These are phyloP conservation scores for Heterodera schachtii DNA, from an alignment of 1,140 invertebrate species.

Conservation along the genomic window DNA sequence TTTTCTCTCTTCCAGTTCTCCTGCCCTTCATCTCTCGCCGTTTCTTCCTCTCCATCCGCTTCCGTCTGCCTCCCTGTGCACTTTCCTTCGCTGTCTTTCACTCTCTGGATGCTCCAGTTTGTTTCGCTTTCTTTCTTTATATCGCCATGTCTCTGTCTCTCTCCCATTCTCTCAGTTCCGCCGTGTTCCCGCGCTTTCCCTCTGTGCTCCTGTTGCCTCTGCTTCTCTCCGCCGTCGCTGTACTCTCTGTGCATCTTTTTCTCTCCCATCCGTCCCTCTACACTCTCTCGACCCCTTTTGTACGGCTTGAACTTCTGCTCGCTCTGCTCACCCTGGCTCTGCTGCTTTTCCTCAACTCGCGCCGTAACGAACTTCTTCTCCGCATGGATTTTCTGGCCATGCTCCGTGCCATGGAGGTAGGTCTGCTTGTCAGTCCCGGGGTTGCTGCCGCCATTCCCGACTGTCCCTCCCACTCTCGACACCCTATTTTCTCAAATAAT, in stretches of 20 bases:
- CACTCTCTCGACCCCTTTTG: conserved; percentile 40
- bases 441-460: too few relatives aligned
- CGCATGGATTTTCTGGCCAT: conserved; percentile 60
- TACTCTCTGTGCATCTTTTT: conserved; percentile 60
- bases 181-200: conserved; percentile 59
- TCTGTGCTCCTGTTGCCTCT: conserved; percentile 44
- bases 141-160: conserved; percentile 48
- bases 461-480: too few relatives aligned
- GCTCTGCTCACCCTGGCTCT: conserved; percentile 44
- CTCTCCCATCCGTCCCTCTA: conserved; percentile 55
- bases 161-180: conserved; percentile 52
- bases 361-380: conserved; percentile 56
- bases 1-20: conserved; percentile 51
- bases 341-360: conserved; percentile 52
- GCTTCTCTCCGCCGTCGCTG: conserved; percentile 46
- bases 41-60: background rate
- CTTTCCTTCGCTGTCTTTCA: conserved; percentile 58
- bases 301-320: conserved; percentile 57
- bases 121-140: background rate
- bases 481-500: too few relatives aligned
- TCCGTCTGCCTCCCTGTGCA: conserved; percentile 52
- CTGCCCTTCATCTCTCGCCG: conserved; percentile 39
- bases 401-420: conserved; percentile 39
- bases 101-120: conserved; percentile 57
- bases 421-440: too few relatives aligned